Base-by-base conservation (phyloP, 2,888 invertebrate species). In the Drosophila vallismaia region DNA sequence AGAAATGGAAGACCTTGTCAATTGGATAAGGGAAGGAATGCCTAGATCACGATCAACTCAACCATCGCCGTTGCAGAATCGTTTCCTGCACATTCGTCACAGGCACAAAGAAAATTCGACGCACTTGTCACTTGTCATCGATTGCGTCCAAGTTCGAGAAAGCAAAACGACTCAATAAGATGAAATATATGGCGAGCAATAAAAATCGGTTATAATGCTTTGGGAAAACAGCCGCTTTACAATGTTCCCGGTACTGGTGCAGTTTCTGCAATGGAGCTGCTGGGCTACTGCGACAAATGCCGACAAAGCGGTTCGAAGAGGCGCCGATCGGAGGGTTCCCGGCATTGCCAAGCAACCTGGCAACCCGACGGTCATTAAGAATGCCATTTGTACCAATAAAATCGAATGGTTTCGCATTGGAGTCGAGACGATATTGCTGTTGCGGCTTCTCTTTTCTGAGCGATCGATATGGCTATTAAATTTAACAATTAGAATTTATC, bases 301-400 rank as follows among this genome's bases (percentile, higher is more conserved):
- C 87, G 88, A 87, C 88, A 83, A 87, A 83, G 83, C 72, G 62
- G 60, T 72, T 67, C 70, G 77, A 84, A 81, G 67, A 73, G 87
- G 88, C 86, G 86, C 86, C 88, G 62, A 42, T 53, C 68, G 40
- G 14, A 42, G 40, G 19, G 40, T 19, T n/a, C 40, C 14, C 19
- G 19, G 40, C 40, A 19, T 8, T 14, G 40, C 14, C 40, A 19
- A 36, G 40, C 64, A 66, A 36, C 31, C 49, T 64, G 75, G 74
- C 71, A 78, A 76, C 76, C 74, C 55, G 73, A 71, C 74, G 75
- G 83, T 89, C 90, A 89, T 89, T 89, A 89, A 89, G 89, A 87
- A 78, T 88, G 85, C 85, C 88, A 89, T 90, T 90, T 90, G 90
- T 90, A 89, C 88, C 86, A 89, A 89, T 89, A 90, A 89, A 90